A percentile compares a stretch with the other conserved stretches of the same genome.
phyloP scores from a whole-genome alignment of 2,888 invertebrate genomes.

The Gnatocerus cornutus region DNA sequence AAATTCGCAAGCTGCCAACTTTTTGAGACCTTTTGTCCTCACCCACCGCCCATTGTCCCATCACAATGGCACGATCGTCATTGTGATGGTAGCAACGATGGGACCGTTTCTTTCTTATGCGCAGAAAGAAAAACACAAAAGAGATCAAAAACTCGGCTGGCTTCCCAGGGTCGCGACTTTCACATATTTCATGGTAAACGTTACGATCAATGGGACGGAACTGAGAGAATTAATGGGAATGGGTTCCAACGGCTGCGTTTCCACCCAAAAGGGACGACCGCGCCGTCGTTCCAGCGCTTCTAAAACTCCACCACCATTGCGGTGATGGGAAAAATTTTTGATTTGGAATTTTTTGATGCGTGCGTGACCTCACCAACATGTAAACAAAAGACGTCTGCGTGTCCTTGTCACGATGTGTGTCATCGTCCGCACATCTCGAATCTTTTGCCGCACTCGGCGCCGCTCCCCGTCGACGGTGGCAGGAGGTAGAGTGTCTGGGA shows the following conservation, averaged over 20 bases:
- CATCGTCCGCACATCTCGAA: slow-evolving; percentile 9
- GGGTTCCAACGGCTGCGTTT: slow-evolving; percentile 26
- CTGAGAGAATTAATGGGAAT: slow-evolving; percentile 36
- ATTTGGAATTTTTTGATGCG: slow-evolving; percentile 4
- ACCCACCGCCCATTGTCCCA: slow-evolving; percentile 36
- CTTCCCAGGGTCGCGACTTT: slow-evolving; percentile 52
- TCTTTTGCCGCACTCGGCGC: neutral
- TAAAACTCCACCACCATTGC: no score
- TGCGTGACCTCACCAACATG: slow-evolving; percentile 33
- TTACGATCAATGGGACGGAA: slow-evolving; percentile 34
- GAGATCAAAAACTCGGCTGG: slow-evolving; percentile 33
- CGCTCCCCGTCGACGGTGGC: slow-evolving; percentile 1
- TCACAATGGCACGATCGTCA: slow-evolving; percentile 12
- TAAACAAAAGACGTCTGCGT: slow-evolving; percentile 6
- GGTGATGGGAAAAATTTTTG: no score
- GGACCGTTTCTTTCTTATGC: slow-evolving; percentile 14
- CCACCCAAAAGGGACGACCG: slow-evolving; percentile 9
- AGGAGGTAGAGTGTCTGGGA: slow-evolving; percentile 21
- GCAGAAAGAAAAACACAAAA: slow-evolving; percentile 38
- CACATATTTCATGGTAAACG: slow-evolving; percentile 44
- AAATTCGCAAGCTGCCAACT: no score
- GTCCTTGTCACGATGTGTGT: slow-evolving; percentile 38
- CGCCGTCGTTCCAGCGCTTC: neutral
- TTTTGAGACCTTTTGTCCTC: no score
- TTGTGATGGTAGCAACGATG: slow-evolving; percentile 19